Conservation (phyloP, 2,797 vertebrate genomes). For the Garrulus glandarius region DNA sequence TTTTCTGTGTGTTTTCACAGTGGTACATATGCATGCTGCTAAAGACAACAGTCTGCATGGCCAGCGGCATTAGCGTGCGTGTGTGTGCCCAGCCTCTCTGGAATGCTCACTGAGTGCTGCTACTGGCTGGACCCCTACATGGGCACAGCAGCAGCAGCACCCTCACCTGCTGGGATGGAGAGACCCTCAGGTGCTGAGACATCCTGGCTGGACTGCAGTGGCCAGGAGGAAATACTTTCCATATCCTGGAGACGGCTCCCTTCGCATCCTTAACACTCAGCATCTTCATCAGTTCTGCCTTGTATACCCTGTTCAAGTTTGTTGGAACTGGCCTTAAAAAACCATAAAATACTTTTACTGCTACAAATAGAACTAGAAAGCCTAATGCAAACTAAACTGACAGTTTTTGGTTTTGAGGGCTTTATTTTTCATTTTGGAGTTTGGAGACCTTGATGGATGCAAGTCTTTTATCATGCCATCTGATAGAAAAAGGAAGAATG, state of each 20-base stretch:
- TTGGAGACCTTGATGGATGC: background rate
- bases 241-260: background rate
- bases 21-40: too few relatives aligned
- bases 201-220: background rate
- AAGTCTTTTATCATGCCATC: background rate
- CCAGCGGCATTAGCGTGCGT: too few relatives aligned
- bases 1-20: too few relatives aligned
- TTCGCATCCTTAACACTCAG: background rate
- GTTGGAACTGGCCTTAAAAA: background rate
- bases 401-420: background rate
- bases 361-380: background rate
- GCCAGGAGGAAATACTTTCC: background rate
- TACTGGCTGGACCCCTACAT: too few relatives aligned
- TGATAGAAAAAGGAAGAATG: background rate
- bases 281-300: background rate
- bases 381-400: background rate
- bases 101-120: too few relatives aligned
- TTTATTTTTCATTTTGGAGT: background rate
- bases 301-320: background rate
- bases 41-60: too few relatives aligned
- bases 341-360: background rate
- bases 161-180: too few relatives aligned
- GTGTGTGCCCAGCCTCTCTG: too few relatives aligned
- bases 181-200: too few relatives aligned
- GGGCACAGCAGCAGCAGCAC: too few relatives aligned